Base-by-base conservation (phyloP, 2,797 vertebrate genomes). In the Pogonophryne albipinna region DNA sequence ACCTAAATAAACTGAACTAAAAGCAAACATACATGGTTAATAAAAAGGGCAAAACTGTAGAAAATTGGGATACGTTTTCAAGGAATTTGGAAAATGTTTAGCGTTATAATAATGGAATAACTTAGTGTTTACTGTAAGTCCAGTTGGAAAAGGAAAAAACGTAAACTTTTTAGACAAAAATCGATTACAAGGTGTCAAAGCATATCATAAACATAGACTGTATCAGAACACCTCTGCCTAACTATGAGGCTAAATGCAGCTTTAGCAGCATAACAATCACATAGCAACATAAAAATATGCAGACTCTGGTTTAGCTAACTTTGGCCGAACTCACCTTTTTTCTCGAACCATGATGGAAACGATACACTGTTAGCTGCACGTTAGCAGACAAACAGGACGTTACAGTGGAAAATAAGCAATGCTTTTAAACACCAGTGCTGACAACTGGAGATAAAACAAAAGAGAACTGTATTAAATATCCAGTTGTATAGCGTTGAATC, bases 311-410 rank as follows among this genome's bases (percentile, higher is more conserved):
- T 13, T 2, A 47, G 60, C 58, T 59, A 53, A 47, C 7, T 67
- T 56, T 2, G 31, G n/a, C 9, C 20, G 66, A 79, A 90, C 91
- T 78, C 75, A 95, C 95, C 94, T 88, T 79, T 55, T 78, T 2
- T 76, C 82, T 82, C 95, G 91, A 60, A 94, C 95, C 95, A 96
- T 95, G 71, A 23, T 90, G 80, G 56, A 49, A 71, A 64, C 10
- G 34, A 38, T 38, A 38, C 8, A 38, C 34, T 38, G 34, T 38
- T 38, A 27, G 9, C 23, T 16, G 3, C 13, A 31, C 19, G 42
- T 41, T 4, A 52, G 14, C 17, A 27, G 60, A 68, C 15, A 23
- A 62, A 45, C 14, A 20, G 6, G 4, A 44, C 19, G 1, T 10
- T 6, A 1, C 1, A 19, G 0, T 1, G 17, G 9, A 2, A 5